Base-by-base conservation (phyloP, 2,888 invertebrate species). In the Petrolisthes cinctipes region DNA sequence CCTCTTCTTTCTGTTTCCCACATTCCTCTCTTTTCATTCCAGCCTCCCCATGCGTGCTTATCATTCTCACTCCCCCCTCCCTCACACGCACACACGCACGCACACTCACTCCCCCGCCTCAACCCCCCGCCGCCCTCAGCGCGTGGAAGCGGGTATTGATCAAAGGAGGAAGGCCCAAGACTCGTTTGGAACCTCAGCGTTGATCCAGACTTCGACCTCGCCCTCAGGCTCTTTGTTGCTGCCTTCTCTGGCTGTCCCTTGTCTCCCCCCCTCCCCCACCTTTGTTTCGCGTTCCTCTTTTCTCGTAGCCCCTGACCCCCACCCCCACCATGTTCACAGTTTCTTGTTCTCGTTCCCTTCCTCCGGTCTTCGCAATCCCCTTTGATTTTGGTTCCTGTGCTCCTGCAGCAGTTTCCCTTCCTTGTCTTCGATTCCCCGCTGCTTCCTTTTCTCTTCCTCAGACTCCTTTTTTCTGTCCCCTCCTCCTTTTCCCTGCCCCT, bases 101-200 rank as follows among this genome's bases (percentile, higher is more conserved):
- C 54, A 20, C n/a, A 7, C 78, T 79, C 78, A 79, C n/a, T 14
- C 17, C 73, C n/a, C 37, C 14, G 11, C 51, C 17, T n/a, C 17
- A 9, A n/a, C 54, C 23, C 20, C 80, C 20, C 54, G 17, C 56
- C 54, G 14, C 11, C 78, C 17, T 54, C 78, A 75, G 37, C 78
- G 51, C n/a, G 83, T 76, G 83, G 83, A 83, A 68, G 83, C 76
- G 71, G 37, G 75, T 83, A 83, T 83, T 83, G 83, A 83, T 83
- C 83, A 83, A 83, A 83, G 83, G 76, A 83, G 83, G 57, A 76
- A 56, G 61, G 76, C 75, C 61, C 56, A 61, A 37, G 51, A 37
- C 61, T 61, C 76, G 76, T 83, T 76, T 75, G 76, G 51, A 83
- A 14, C 76, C 83, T 57, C 20, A 56, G 14, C 73, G 75, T 75